These are phyloP conservation scores for Rallus crepitans DNA, from an alignment of 2,797 vertebrate genomes.

Conservation along the genomic window DNA sequence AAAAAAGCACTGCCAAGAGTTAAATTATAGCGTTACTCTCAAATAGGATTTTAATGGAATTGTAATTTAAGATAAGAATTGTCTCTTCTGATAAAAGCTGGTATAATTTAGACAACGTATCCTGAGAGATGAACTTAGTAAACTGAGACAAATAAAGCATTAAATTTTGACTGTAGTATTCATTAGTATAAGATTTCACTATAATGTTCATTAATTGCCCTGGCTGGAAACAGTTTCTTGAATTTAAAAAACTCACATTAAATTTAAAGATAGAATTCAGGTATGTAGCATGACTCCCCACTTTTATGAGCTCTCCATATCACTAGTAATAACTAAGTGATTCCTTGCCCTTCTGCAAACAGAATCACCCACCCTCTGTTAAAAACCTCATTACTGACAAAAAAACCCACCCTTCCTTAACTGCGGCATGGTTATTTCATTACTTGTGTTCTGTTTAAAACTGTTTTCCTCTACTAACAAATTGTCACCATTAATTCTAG, in stretches of 20 bases:
- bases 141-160: background rate
- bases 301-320: background rate
- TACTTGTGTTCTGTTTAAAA: background rate
- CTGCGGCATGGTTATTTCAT: background rate
- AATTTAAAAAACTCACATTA: background rate
- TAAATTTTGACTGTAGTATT: background rate
- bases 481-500: background rate
- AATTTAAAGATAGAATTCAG: background rate
- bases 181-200: background rate
- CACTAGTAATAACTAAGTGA: background rate
- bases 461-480: background rate
- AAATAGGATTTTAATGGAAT: background rate
- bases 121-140: background rate
- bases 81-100: background rate
- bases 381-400: background rate
- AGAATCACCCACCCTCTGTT: background rate
- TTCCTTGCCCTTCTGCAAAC: background rate
- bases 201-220: background rate
- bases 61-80: background rate
- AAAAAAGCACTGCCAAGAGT: background rate
- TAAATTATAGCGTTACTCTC: background rate
- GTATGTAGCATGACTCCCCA: rapidly evolving
- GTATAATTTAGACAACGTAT: background rate
- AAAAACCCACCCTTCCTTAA: background rate
- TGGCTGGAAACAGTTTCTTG: background rate